Percentiles rank a stretch among this genome's conserved stretches.
phyloP scores from a whole-genome alignment of 2,797 vertebrate species.

The Mus caroli region DNA sequence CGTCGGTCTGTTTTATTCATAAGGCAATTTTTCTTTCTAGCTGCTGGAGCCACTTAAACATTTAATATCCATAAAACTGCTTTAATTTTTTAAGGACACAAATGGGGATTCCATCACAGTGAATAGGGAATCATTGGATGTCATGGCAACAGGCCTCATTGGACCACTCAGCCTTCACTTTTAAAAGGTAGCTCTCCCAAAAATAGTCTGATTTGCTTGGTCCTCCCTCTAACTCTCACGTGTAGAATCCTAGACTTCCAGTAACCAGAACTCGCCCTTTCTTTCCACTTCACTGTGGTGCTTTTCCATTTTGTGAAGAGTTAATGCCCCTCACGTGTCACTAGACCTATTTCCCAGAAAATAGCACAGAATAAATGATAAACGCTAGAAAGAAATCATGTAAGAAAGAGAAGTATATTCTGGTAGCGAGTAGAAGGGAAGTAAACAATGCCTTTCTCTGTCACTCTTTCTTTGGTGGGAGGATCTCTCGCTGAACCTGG shows the following conservation, averaged over 20 bases:
- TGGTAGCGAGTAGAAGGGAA: background rate
- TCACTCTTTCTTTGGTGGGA: background rate
- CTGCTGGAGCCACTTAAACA: slow-evolving; percentile 81
- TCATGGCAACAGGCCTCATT: slow-evolving; percentile 79
- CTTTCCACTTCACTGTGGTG: background rate
- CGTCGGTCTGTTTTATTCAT: slow-evolving; percentile 79
- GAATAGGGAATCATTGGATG: slow-evolving; percentile 79
- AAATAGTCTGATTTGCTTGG: background rate
- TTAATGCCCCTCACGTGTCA: background rate
- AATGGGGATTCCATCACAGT: slow-evolving; percentile 70
- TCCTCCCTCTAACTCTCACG: slow-evolving; percentile 22
- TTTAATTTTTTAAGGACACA: slow-evolving; percentile 84
- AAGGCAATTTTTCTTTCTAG: slow-evolving; percentile 79
- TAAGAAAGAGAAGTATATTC: background rate
- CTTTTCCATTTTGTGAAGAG: background rate
- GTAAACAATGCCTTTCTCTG: background rate
- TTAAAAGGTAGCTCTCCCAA: background rate
- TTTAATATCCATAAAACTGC: slow-evolving; percentile 76
- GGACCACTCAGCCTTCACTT: slow-evolving; percentile 71
- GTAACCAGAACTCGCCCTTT: background rate
- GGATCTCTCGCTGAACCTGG: background rate
- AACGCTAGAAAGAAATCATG: background rate
- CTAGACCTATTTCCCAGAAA: background rate
- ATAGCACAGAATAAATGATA: slow-evolving; percentile 18
- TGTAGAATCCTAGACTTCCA: background rate